Percentiles rank a stretch among this genome's conserved stretches.
Conservation (phyloP, 2,113 vertebrate species). For the Rafetus swinhoei region DNA sequence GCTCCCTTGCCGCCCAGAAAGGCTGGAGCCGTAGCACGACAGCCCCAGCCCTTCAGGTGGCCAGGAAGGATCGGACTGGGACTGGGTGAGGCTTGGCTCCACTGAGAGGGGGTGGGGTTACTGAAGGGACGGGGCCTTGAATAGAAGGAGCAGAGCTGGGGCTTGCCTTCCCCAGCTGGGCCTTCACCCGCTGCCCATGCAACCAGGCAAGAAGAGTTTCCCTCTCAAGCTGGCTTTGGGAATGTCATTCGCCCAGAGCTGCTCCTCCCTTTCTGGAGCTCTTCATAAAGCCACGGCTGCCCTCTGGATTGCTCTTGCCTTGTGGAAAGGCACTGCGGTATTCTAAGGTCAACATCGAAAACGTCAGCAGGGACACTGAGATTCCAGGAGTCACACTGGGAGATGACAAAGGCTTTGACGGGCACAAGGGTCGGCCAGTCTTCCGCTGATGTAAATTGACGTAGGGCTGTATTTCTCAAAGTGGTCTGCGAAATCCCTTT, state of each 20-base stretch:
- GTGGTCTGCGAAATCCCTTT: no score
- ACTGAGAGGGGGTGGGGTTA: no score
- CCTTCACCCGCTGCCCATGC: no score
- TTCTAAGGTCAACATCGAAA: accelerated
- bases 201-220: accelerated
- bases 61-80: no score
- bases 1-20: no score
- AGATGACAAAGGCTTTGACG: not conserved
- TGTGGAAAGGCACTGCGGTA: accelerated
- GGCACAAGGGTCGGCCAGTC: not conserved
- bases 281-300: not conserved
- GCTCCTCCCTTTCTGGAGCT: not conserved
- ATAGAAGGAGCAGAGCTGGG: no score
- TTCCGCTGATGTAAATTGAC: not conserved
- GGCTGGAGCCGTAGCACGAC: no score
- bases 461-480: no score
- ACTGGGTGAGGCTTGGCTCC: no score
- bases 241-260: not conserved
- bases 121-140: no score
- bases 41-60: no score
- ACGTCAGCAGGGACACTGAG: not conserved
- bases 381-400: accelerated
- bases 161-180: no score
- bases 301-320: not conserved
- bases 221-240: accelerated